Base-by-base conservation (phyloP, 2,113 vertebrate species). In the Oncorhynchus masou region DNA sequence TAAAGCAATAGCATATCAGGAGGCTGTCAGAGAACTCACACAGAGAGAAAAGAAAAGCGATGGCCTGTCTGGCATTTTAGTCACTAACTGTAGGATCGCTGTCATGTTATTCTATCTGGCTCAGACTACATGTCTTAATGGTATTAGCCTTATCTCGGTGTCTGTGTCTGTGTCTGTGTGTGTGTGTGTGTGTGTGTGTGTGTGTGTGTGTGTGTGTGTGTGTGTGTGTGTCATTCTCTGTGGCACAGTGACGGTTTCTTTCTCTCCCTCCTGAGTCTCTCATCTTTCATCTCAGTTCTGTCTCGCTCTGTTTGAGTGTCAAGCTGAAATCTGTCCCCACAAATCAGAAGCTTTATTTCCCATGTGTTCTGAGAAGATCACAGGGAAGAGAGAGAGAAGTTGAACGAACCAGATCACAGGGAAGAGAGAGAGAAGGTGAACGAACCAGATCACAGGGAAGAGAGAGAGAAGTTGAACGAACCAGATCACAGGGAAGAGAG, bases 351-450 rank as follows among this genome's bases (percentile, higher is more conserved):
- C 73, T 86, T 72, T 75, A 74, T 82, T 80, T 79, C 82, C 81
- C 1, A 39, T 69, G 84, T 31, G 83, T 83, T 91, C 87, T 80
- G 80, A 82, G 9, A 75, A 86, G 84, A 90, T 86, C 87, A 84
- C 81, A 86, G 45, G 82, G 74, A 87, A 85, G 85, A 62, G 59
- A 49, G 62, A 19, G 39, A 80, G 74, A n/a, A n/a, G n/a, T n/a
- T n/a, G n/a, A n/a, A n/a, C n/a, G n/a, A n/a, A n/a, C n/a, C n/a
- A n/a, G n/a, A n/a, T n/a, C n/a, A n/a, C n/a, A n/a, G n/a, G n/a
- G n/a, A n/a, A n/a, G n/a, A n/a, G n/a, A n/a, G n/a, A n/a, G n/a
- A n/a, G n/a, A n/a, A n/a, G n/a, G n/a, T n/a, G n/a, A n/a, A n/a
- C n/a, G n/a, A n/a, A n/a, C n/a, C n/a, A n/a, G n/a, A n/a, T n/a